Evolutionary conservation across 2,797 vertebrate genomes (phyloP).

Genomic region (Lepus oiostolus): DNA sequence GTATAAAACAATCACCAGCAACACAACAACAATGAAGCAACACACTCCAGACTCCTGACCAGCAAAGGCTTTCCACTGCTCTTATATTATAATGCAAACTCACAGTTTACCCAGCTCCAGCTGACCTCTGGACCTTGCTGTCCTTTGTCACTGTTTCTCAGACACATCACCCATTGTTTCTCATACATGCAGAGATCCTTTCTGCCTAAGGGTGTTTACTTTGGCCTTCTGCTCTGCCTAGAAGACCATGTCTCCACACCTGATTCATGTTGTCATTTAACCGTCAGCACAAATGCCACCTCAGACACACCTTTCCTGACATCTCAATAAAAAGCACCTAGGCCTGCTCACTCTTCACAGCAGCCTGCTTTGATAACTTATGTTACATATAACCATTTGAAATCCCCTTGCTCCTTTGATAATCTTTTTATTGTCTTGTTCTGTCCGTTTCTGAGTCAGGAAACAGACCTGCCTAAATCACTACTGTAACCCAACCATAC

Average conservation of each 20-base stretch:
- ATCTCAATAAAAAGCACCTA: background rate
- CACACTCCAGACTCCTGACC: background rate
- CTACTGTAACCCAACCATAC: background rate
- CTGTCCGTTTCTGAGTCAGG: background rate
- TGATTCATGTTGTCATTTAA: background rate
- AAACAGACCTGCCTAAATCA: background rate
- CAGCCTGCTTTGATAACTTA: background rate
- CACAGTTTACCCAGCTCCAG: background rate
- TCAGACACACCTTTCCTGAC: background rate
- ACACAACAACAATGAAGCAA: background rate
- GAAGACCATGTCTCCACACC: background rate
- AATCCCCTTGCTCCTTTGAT: background rate
- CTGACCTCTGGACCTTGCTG: background rate
- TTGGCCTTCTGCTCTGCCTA: background rate
- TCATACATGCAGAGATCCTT: background rate
- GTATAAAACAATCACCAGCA: background rate
- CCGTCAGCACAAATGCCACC: background rate
- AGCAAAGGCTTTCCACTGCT: background rate
- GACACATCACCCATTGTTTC: background rate
- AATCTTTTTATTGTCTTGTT: background rate
- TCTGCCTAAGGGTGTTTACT: background rate
- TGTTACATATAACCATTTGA: background rate
- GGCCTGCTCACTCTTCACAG: background rate
- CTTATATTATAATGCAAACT: background rate
- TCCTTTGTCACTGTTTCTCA: background rate